Base-by-base conservation (phyloP, 1,140 invertebrate species). In the Brachystomella parvula region DNA sequence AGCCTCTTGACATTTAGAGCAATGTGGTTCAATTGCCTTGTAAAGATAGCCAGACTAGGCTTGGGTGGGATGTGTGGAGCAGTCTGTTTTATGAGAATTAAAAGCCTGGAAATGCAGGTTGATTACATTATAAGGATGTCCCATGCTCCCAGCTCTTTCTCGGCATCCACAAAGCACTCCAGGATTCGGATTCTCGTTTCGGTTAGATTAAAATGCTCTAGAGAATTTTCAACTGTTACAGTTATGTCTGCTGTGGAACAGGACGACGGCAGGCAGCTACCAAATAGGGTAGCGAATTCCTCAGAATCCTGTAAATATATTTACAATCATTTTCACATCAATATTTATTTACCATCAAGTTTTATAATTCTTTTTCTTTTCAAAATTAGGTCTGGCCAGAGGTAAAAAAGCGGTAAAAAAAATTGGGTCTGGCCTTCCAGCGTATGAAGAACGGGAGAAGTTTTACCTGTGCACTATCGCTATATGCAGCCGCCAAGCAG, bases 31-130 rank as follows among this genome's bases (percentile, higher is more conserved):
- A 21, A 6, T 29, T 57, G 6, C n/a, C 21, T 6, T 29, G 53
- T 21, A 6, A 57, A 6, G 21, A 24, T 24, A 57, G 6, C 6
- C 6, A 6, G 53, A 24, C 53, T 9, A 21, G 6, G 12, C n/a
- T n/a, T n/a, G n/a, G n/a, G n/a, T n/a, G n/a, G n/a, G n/a, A n/a
- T n/a, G n/a, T n/a, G 53, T 12, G 53, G 6, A 24, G 77, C 30
- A 32, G 63, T 73, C 19, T 77, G 63, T 65, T 81, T 9, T 39
- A 39, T 39, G 6, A 6, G 6, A 6, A 39, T 9, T 9, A 39
- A 19, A 39, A 39, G 6, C 19, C 35, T 39, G 35, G 19, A 39
- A 39, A 57, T 24, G 53, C 6, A 57, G 21, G 21, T 57, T 29
- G 6, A 6, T 24, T 57, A 57, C 53, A 57, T 21, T 24, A 57